Percentiles rank a stretch among this genome's conserved stretches.
phyloP scores from a whole-genome alignment of 2,113 vertebrate species.

The Henicopernis longicauda region DNA sequence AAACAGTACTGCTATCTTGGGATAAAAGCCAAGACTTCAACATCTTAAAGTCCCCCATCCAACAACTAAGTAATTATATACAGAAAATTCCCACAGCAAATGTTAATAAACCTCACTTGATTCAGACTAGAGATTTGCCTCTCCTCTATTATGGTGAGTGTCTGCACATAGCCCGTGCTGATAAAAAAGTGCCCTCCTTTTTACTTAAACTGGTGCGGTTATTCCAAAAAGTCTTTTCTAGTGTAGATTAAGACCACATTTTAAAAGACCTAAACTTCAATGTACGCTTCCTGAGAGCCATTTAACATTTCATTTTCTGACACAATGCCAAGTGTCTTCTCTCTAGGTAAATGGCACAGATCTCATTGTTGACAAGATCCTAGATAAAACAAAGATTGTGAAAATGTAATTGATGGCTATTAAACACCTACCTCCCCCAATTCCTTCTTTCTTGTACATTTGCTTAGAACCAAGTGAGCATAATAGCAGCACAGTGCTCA shows the following conservation, averaged over 20 bases:
- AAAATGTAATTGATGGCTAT: background rate
- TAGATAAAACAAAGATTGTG: background rate
- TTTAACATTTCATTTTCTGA: background rate
- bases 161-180: background rate
- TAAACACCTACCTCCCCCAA: background rate
- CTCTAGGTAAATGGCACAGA: background rate
- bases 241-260: background rate
- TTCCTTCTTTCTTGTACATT: background rate
- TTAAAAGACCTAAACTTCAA: background rate
- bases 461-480: conserved; percentile 13
- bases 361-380: background rate
- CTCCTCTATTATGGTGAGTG: fast-evolving
- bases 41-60: background rate
- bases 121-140: background rate
- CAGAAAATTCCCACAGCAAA: background rate
- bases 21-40: background rate
- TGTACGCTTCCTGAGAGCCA: background rate
- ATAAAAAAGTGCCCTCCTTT: background rate
- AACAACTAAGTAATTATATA: fast-evolving
- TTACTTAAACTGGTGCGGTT: background rate
- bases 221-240: background rate
- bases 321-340: background rate
- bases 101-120: background rate
- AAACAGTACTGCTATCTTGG: background rate
- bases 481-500: conserved; percentile 69